Base-by-base conservation (phyloP, 2,888 invertebrate genomes). In the Lysandra bellargus region DNA sequence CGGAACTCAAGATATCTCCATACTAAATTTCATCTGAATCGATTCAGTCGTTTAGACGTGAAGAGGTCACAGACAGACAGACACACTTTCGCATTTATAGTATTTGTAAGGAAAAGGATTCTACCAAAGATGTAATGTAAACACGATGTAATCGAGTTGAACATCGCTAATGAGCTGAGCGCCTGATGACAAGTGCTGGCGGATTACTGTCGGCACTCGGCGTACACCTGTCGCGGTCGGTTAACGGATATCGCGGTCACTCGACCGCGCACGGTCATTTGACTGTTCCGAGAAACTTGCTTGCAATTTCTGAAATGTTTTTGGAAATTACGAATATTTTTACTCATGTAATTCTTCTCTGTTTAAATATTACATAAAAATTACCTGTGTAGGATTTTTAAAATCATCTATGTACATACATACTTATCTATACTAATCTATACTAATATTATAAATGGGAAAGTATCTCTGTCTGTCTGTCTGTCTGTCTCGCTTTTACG, bases 151-250 rank as follows among this genome's bases (percentile, higher is more conserved):
- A 57, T 57, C 57, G 17, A 17, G 57, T 17, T 57, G 57, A 57
- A 57, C 57, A 17, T 57, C 57, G 57, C 17, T 57, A 57, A 57
- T 57, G 57, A 57, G 57, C 57, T 57, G 57, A 57, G 4, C 57
- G 57, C 57, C 57, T 57, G 57, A 57, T 57, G 57, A 57, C 57
- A 57, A 57, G 57, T 57, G 57, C 57, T 57, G 17, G 57, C 57
- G 57, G 57, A 57, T 57, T 57, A 57, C 57, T 61, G 61, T 61
- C 23, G 4, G 57, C 57, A 17, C 17, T 57, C 57, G 17, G 57
- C 57, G 6, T 61, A 23, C 64, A 64, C 64, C 64, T 64, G 64
- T 64, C 64, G 64, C 64, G 23, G 64, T 64, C 64, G 64, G 23
- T 23, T 64, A 64, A 23, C 64, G 30, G 30, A 64, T 64, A 9